phyloP scores from a whole-genome alignment of 2,113 vertebrate genomes.

The Lasiurus borealis region DNA sequence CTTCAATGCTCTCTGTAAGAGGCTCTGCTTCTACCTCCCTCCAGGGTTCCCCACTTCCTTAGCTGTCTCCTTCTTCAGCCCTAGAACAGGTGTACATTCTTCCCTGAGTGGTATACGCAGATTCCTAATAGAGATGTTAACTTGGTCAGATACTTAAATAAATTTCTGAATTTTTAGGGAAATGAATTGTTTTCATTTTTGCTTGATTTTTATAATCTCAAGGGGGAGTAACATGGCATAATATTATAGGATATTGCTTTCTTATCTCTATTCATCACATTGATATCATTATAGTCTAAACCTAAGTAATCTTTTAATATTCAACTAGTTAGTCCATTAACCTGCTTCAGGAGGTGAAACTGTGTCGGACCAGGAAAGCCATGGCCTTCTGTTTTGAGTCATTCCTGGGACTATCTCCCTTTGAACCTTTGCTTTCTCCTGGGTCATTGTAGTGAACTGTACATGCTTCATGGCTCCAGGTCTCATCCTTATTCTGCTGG shows the following conservation, averaged over 20 bases:
- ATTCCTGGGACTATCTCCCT: background rate
- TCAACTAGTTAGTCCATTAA: background rate
- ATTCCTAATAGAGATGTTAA: background rate
- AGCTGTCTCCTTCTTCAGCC: background rate
- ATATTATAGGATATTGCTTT: background rate
- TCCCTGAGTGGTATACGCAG: background rate
- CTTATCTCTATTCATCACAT: background rate
- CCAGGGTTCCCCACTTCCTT: background rate
- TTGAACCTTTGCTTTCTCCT: background rate
- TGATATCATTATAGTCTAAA: background rate
- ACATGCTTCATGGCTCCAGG: background rate
- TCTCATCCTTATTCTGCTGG: background rate
- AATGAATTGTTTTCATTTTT: background rate
- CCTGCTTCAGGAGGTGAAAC: background rate
- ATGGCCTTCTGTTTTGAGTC: background rate
- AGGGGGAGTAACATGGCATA: background rate
- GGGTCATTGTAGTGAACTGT: background rate
- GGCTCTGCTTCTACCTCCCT: background rate
- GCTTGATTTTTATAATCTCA: slow-evolving; percentile 18
- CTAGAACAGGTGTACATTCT: background rate
- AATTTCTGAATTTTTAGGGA: background rate
- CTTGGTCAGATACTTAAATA: slow-evolving; percentile 25
- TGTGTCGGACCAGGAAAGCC: background rate
- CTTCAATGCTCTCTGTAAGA: rapidly evolving
- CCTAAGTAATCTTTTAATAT: background rate